phyloP scores from a whole-genome alignment of 2,113 vertebrate species.

The Proterorhinus semilunaris region DNA sequence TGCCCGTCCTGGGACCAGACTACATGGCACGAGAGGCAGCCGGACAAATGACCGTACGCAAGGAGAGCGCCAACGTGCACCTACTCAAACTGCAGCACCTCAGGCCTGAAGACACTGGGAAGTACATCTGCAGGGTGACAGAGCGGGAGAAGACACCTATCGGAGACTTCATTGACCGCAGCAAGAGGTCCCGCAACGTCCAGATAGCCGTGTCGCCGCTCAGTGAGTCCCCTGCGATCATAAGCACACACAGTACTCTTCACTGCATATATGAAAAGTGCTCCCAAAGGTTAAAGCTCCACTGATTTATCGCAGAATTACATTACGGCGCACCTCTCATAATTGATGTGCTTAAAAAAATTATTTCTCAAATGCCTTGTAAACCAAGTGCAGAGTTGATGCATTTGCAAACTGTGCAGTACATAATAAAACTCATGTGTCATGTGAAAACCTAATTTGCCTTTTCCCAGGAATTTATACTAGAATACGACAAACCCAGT shows the following conservation, averaged over 20 bases:
- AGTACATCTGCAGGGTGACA: slow-evolving; percentile 95
- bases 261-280: not conserved
- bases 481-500: too few species aligned
- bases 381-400: not conserved
- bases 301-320: not conserved
- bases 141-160: slow-evolving; percentile 91
- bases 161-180: slow-evolving; percentile 94
- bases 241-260: slow-evolving; percentile 49
- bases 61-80: slow-evolving; percentile 84
- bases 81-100: slow-evolving; percentile 92
- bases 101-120: slow-evolving; percentile 86
- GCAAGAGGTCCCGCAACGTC: slow-evolving; percentile 93
- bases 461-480: too few species aligned
- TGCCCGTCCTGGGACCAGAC: slow-evolving; percentile 87
- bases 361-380: not conserved
- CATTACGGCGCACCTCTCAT: not conserved
- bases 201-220: slow-evolving; percentile 88
- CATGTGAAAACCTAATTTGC: too few species aligned
- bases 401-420: not conserved
- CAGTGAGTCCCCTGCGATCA: slow-evolving; percentile 83
- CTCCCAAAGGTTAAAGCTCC: not conserved
- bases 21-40: slow-evolving; percentile 84
- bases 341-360: not conserved
- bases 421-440: too few species aligned
- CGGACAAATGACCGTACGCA: slow-evolving; percentile 89